Evolutionary conservation across 2,888 invertebrate genomes (phyloP).

Genomic region (Rhogogaster chlorosoma): DNA sequence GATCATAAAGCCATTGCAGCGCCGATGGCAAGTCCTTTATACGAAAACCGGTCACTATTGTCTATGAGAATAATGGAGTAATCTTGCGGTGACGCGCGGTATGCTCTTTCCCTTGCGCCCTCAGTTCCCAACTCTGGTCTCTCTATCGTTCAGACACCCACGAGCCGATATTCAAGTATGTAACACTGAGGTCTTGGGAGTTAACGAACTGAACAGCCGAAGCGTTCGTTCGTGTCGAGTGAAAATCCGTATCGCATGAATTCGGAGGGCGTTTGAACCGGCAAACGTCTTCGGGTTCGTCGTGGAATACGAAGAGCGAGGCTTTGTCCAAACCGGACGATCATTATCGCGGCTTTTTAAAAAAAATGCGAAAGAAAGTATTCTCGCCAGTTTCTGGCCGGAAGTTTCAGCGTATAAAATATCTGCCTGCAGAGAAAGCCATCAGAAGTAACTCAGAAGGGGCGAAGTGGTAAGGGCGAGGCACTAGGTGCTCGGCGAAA

Average conservation of each 20-base stretch:
- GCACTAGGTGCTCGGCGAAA: constrained; percentile 8
- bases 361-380: neutral
- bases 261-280: neutral
- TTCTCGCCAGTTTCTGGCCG: neutral
- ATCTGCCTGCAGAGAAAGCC: constrained; percentile 11
- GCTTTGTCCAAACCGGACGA: neutral
- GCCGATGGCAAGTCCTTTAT: constrained; percentile 52
- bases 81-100: constrained; percentile 76
- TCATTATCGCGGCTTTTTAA: neutral
- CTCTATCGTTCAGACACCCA: constrained; percentile 22
- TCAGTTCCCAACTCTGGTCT: neutral
- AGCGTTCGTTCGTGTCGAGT: neutral
- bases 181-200: neutral
- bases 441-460: constrained; percentile 35
- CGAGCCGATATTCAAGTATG: constrained; percentile 22
- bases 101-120: constrained; percentile 49
- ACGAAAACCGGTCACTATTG: constrained; percentile 76
- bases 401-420: constrained; percentile 32
- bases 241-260: neutral
- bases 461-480: neutral
- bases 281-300: neutral
- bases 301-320: no score
- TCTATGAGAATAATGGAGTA: constrained; percentile 77
- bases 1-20: constrained; percentile 3
- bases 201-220: constrained; percentile 32